Evolutionary conservation across 35 echinoderm and acorn worm species (phyloP).

Genomic region (Anneissia japonica): DNA sequence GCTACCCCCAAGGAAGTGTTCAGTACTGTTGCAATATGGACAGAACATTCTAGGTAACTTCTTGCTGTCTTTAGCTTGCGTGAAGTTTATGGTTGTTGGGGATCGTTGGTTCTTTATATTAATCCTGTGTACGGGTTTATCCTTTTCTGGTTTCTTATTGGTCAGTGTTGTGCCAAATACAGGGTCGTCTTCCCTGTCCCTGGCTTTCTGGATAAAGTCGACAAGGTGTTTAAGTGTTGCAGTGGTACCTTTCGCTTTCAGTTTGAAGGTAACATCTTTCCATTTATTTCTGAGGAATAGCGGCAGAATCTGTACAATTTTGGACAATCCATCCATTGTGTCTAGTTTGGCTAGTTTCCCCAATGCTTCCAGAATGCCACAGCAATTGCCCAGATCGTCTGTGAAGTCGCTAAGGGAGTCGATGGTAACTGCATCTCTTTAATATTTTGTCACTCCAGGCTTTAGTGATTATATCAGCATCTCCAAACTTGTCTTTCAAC

Average conservation of each 20-base stretch:
- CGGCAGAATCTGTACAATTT: background rate
- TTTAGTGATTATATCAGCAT: background rate
- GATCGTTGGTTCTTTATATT: background rate
- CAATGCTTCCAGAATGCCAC: background rate
- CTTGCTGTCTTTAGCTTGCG: background rate
- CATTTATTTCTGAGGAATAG: background rate
- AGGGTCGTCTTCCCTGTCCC: background rate
- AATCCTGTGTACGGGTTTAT: background rate
- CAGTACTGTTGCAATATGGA: background rate
- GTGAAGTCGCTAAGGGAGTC: background rate
- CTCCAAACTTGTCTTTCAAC: background rate
- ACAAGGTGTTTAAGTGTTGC: background rate
- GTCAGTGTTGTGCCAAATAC: background rate
- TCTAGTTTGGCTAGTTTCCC: background rate
- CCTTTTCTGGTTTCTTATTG: background rate
- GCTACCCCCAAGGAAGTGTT: background rate
- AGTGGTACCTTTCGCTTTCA: background rate
- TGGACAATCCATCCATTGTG: background rate
- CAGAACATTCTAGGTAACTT: background rate
- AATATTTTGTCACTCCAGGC: background rate
- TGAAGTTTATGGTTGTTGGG: background rate
- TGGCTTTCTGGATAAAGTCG: background rate
- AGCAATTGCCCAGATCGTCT: too few relatives aligned
- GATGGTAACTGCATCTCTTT: background rate
- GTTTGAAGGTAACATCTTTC: background rate